Base-by-base conservation (phyloP, 2,888 invertebrate genomes). In the Mythimna impura region DNA sequence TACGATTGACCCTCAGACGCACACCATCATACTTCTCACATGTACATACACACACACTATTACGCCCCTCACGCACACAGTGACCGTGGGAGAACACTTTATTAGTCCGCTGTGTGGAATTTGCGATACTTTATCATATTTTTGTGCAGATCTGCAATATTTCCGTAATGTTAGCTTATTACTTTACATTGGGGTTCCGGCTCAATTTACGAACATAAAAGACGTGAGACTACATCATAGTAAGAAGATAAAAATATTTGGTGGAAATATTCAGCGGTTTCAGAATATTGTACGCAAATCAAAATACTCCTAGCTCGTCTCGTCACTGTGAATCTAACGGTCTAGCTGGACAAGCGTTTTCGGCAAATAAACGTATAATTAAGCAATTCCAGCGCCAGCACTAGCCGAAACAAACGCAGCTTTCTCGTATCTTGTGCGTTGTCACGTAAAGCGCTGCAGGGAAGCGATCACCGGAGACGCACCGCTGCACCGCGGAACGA, bases 61-160 rank as follows among this genome's bases (percentile, higher is more conserved):
- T 54, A 2, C 14, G 22, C 7, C 34, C n/a, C 20, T 52, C 57
- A 17, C 50, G 12, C 14, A 12, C 60, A n/a, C n/a, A 14, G 5
- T 8, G 60, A 8, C 34, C 36, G 17, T 60, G 14, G n/a, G 40
- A 55, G 40, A 58, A 54, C 54, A 40, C 25, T 60, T 63, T 60
- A 52, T 52, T 66, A n/a, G 52, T 58, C 22, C 40, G 54, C 62
- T 14, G 54, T 25, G 76, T 30, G 25, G 67, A 67, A 64, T 64
- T 60, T 64, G 67, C 34, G 58, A 52, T 34, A 22, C 34, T 68
- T 68, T 43, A 67, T 68, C 69, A 61, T 30, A 64, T 65, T 64
- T 63, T 78, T 69, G 57, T 55, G 55, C 25, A 61, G 61, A 69
- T 52, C 22, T 65, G 78, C 78, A 61, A 77, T 65, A 58, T 77